Conservation (phyloP, 1,140 invertebrate species). For the Drosophila pruinosa region DNA sequence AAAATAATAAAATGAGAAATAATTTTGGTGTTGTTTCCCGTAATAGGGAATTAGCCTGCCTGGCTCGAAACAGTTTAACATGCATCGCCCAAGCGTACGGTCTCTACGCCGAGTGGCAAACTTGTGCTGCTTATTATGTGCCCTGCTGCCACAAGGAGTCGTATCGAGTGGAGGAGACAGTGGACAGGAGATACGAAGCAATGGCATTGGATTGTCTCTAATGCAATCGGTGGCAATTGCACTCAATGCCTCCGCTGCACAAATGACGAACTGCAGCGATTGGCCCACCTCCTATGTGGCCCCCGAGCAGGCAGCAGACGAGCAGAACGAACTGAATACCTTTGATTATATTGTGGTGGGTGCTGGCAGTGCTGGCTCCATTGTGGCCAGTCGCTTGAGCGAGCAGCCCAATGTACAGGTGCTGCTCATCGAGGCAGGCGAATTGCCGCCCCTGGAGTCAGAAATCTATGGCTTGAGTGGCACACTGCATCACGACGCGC, state of each 20-base stretch:
- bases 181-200: slow-evolving; percentile 24
- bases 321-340: background rate
- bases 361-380: slow-evolving; percentile 86
- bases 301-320: slow-evolving; percentile 67
- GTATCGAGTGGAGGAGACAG: background rate
- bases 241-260: slow-evolving; percentile 84
- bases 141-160: background rate
- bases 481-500: slow-evolving; percentile 43
- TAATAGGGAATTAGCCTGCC: too few species aligned
- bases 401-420: slow-evolving; percentile 66
- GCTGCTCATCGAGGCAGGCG: slow-evolving; percentile 83
- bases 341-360: slow-evolving; percentile 86
- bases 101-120: background rate
- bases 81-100: slow-evolving; percentile 3
- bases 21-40: too few species aligned
- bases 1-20: too few species aligned
- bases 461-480: slow-evolving; percentile 48
- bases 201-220: slow-evolving; percentile 83
- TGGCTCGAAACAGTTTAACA: slow-evolving; percentile 16
- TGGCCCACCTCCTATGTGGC: slow-evolving; percentile 83
- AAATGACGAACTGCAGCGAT: slow-evolving; percentile 83
- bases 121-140: background rate
- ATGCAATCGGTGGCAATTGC: slow-evolving; percentile 83
- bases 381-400: slow-evolving; percentile 82
- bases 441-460: slow-evolving; percentile 71